Evolutionary conservation across 2,888 invertebrate species (phyloP), one percentile per base, ranked within the genome.

Genomic region (Drosophila histrio): DNA sequence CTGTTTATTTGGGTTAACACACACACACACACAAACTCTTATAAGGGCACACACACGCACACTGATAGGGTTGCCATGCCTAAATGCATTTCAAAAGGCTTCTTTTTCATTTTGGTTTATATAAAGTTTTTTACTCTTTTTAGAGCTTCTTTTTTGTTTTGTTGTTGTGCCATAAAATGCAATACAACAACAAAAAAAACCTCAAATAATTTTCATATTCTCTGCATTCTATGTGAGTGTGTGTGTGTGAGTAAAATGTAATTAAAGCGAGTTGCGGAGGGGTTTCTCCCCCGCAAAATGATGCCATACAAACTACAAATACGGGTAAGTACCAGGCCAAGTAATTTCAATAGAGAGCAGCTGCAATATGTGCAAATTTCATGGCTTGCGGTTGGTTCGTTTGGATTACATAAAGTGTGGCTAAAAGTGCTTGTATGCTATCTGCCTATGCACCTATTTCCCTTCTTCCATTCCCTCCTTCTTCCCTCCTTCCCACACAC

Each of bases 1-100:
- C 67, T 56, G 57, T 57, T 67, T 88, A 79, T 83, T 82, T 88
- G 59, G 79, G 83, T 86, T 83, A 79, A 64, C 73, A 59, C 49
- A 17, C 63, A 44, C 41, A 36, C 34, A 39, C 26, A 56, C 15
- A 32, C 50, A 47, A n/a, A n/a, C n/a, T n/a, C n/a, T n/a, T n/a
- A n/a, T n/a, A n/a, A n/a, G n/a, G n/a, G n/a, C 38, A 44, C 44
- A 32, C 36, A 36, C 11, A 39, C 8, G 26, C 50, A 38, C 50
- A 52, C 49, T 17, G 38, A 34, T 26, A 19, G 43, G 11, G 64
- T 49, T 58, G 58, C 15, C 62, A 63, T 52, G 79, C 61, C 64
- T 78, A 65, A 80, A 66, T 74, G 63, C 65, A 62, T 77, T 80
- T 66, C 62, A 84, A 84, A 80, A 50, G 87, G 65, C 49, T 71